A percentile compares a stretch with the other conserved stretches of the same genome.
Conservation (phyloP, 30 jellyfish, hydroid and myxozoan species). For the Phacellophora camtschatica region DNA sequence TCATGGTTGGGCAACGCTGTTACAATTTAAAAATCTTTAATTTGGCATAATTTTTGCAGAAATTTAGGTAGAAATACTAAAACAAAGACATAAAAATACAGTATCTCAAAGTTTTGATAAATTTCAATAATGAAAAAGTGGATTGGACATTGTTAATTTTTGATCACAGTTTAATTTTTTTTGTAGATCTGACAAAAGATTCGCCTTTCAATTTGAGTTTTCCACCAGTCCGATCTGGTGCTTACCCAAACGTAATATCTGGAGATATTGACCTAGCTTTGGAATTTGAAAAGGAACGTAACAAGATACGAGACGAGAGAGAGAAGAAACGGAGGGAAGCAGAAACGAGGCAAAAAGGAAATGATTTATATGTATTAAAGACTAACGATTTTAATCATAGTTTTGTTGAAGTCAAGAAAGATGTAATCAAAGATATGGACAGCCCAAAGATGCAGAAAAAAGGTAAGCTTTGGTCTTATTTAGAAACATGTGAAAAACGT, state of each 20-base stretch:
- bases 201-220: constrained; percentile 29
- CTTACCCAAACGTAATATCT: constrained; percentile 71
- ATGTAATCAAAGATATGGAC: not conserved
- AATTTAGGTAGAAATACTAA: too few species aligned
- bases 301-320: constrained; percentile 54
- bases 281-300: constrained; percentile 61
- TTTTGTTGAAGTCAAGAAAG: not conserved
- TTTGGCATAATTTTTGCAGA: too few species aligned
- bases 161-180: not conserved
- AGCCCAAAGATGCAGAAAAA: constrained; percentile 5
- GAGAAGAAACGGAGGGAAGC: constrained; percentile 61
- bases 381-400: not conserved
- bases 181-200: not conserved
- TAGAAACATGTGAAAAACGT: too few species aligned
- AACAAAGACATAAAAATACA: too few species aligned
- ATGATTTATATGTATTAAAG: not conserved
- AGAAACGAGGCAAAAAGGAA: not conserved
- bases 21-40: too few species aligned
- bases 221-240: constrained; percentile 78
- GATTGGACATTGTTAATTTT: too few species aligned
- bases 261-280: constrained; percentile 47
- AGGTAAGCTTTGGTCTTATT: too few species aligned
- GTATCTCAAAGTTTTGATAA: too few species aligned
- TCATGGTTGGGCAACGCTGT: too few species aligned
- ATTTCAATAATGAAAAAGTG: too few species aligned